phyloP scores from a whole-genome alignment of 2,113 vertebrate genomes.

The Neolamprologus devosi region DNA sequence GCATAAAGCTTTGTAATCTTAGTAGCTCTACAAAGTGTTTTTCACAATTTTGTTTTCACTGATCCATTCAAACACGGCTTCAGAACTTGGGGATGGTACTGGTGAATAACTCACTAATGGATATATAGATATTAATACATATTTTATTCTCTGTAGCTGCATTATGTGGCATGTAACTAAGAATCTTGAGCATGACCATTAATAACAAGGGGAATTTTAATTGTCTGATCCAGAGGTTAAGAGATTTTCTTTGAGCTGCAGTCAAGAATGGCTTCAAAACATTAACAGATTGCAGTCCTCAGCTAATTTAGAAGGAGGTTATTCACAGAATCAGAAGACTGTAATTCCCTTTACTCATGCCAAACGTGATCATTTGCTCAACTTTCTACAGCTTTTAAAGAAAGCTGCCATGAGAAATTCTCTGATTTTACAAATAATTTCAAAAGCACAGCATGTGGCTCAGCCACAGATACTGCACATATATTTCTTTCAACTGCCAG shows the following conservation, averaged over 20 bases:
- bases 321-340: conserved; percentile 3
- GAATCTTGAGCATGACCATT: neutral
- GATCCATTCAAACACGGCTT: neutral
- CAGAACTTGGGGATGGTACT: neutral
- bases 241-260: neutral
- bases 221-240: neutral
- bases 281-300: neutral
- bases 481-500: neutral
- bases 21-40: neutral
- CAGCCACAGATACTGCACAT: neutral
- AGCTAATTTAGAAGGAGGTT: neutral
- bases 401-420: neutral
- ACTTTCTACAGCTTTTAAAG: neutral
- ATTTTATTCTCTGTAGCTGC: neutral
- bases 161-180: neutral
- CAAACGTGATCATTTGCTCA: neutral
- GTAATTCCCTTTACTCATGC: neutral
- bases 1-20: neutral
- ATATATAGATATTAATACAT: neutral
- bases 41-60: neutral
- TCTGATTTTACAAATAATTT: neutral
- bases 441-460: neutral
- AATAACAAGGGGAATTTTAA: neutral
- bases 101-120: neutral
- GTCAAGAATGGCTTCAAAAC: neutral